These are phyloP conservation scores for Clarias magur DNA, from an alignment of 2,113 vertebrate species.

Conservation along the genomic window DNA sequence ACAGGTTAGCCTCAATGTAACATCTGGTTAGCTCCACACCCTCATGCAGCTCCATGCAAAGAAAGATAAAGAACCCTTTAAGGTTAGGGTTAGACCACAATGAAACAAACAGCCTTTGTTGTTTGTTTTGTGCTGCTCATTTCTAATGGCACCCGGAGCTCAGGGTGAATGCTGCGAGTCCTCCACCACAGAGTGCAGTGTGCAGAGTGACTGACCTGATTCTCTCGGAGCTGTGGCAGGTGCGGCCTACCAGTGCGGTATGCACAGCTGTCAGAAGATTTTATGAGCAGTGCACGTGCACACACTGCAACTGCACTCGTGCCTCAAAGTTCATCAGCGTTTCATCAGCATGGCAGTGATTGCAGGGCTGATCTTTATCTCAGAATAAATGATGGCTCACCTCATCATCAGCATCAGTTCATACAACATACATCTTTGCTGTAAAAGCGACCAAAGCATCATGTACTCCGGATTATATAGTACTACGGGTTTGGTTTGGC, in stretches of 20 bases:
- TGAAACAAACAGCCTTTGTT: constrained; percentile 33
- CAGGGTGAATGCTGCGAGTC: constrained; percentile 21
- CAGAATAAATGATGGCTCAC: not conserved
- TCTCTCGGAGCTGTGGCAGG: constrained; percentile 56
- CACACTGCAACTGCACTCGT: not conserved
- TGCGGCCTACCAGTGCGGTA: constrained; percentile 60
- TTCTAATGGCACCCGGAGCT: constrained; percentile 28
- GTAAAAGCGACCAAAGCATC: not conserved
- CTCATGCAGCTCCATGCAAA: not conserved
- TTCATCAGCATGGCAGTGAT: not conserved
- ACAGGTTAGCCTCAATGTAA: constrained; percentile 27
- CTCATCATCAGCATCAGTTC: not conserved
- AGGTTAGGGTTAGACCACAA: constrained; percentile 39
- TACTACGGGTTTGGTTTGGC: not conserved
- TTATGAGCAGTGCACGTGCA: constrained; percentile 1
- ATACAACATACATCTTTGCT: not conserved
- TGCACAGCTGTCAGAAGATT: constrained; percentile 36
- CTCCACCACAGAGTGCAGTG: constrained; percentile 27
- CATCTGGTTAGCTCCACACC: constrained; percentile 31
- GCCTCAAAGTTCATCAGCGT: not conserved
- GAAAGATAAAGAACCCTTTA: constrained; percentile 24
- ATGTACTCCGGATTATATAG: not conserved
- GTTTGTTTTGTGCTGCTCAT: constrained; percentile 26
- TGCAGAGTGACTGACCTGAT: constrained; percentile 49
- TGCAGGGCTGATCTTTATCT: constrained; percentile 14